phyloP scores from a whole-genome alignment of 1,140 invertebrate species.

The Zaprionus camerounensis region DNA sequence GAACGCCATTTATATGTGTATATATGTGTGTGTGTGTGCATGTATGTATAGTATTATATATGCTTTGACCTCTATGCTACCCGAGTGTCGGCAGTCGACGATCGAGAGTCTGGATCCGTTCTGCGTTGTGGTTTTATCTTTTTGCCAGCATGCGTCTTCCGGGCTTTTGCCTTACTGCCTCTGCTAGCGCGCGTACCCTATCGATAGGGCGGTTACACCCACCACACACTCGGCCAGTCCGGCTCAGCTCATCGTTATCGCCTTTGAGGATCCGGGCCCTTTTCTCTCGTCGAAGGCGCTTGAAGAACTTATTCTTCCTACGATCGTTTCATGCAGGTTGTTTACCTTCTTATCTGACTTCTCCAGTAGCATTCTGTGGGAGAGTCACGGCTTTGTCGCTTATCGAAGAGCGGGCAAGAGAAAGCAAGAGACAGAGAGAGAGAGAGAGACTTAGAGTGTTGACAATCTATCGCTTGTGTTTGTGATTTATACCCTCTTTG shows the following conservation, averaged over 20 bases:
- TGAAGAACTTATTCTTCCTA: conserved; percentile 47
- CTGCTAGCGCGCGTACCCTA: conserved; percentile 25
- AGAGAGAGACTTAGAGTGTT: background rate
- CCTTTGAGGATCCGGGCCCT: conserved; percentile 42
- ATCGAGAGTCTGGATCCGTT: conserved; percentile 3
- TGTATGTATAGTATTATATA: background rate
- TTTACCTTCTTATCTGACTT: conserved; percentile 75
- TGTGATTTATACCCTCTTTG: background rate
- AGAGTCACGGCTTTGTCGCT: conserved; percentile 9
- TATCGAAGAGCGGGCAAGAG: background rate
- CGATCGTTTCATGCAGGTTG: conserved; percentile 57
- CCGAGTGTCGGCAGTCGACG: conserved; percentile 9
- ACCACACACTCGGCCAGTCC: conserved; percentile 38
- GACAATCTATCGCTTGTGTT: background rate
- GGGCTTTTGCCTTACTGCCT: conserved; percentile 54
- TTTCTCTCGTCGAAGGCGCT: conserved; percentile 45
- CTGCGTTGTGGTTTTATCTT: conserved; percentile 60
- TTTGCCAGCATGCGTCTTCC: conserved; percentile 59
- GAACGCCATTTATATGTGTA: background rate
- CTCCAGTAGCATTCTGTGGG: conserved; percentile 53
- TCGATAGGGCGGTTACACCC: conserved; percentile 47
- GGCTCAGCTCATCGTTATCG: conserved; percentile 49
- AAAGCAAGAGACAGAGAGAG: background rate
- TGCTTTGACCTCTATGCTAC: conserved; percentile 38
- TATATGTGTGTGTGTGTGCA: background rate